These are phyloP conservation scores for Cylas formicarius DNA, from an alignment of 1,140 invertebrate species.

Conservation along the genomic window DNA sequence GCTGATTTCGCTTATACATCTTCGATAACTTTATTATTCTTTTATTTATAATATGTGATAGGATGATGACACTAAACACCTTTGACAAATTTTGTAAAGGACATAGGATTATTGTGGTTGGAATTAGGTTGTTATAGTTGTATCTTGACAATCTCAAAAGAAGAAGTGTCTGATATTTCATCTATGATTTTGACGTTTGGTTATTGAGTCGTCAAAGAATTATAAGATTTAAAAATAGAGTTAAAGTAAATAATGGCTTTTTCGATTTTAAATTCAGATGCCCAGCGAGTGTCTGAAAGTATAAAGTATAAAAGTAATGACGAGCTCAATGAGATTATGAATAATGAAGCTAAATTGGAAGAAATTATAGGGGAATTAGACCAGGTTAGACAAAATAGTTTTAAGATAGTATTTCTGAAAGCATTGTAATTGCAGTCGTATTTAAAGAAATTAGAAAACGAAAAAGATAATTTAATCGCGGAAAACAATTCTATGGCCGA, in stretches of 20 bases:
- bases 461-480: slow-evolving; percentile 78
- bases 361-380: slow-evolving; percentile 67
- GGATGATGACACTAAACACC: no score
- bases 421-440: slow-evolving; percentile 42
- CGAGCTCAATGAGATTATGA: slow-evolving; percentile 75
- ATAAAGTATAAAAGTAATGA: slow-evolving; percentile 50
- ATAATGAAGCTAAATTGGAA: slow-evolving; percentile 77
- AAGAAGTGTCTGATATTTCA: no score
- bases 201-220: no score
- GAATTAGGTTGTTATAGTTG: no score
- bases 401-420: background rate
- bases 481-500: slow-evolving; percentile 82
- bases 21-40: no score
- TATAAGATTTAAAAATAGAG: no score
- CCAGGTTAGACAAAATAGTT: slow-evolving; percentile 52
- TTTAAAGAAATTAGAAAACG: slow-evolving; percentile 69
- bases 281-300: slow-evolving; percentile 24
- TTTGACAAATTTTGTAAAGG: no score
- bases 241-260: slow-evolving; percentile 26
- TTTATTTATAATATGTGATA: no score
- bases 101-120: no score
- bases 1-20: no score
- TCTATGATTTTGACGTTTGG: no score
- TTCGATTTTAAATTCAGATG: slow-evolving; percentile 28
- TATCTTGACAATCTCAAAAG: no score